Evolutionary conservation across 2,797 vertebrate genomes (phyloP).

Genomic region (Pseudochaenichthys georgianus): DNA sequence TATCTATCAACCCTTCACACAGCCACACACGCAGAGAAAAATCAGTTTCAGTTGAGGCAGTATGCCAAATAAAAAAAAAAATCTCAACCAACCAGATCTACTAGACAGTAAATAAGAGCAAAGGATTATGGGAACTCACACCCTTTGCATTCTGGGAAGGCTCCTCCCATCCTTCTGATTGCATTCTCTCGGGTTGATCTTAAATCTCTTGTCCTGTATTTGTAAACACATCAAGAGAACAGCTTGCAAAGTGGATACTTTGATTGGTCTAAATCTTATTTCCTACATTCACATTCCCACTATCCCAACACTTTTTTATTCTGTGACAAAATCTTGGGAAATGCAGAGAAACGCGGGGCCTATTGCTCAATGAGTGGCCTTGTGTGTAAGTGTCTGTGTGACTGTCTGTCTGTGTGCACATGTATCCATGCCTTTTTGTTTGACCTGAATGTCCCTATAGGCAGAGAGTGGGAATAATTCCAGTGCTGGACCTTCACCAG

Average conservation of each 20-base stretch:
- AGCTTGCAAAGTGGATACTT: constrained; percentile 33
- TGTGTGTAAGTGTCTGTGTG: constrained; percentile 43
- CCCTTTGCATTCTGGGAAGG: constrained; percentile 67
- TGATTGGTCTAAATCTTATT: constrained; percentile 18
- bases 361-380: constrained; percentile 34
- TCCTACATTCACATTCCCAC: constrained; percentile 23
- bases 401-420: constrained; percentile 40
- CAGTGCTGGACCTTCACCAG: constrained; percentile 63
- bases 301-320: constrained; percentile 20
- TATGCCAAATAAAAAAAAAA: constrained; percentile 52
- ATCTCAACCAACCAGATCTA: constrained; percentile 75
- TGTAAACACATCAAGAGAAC: constrained; percentile 58
- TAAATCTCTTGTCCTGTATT: constrained; percentile 40
- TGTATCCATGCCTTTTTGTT: constrained; percentile 48
- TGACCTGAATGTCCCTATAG: constrained; percentile 46
- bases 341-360: constrained; percentile 18
- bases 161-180: constrained; percentile 54
- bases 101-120: constrained; percentile 66
- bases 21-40: constrained; percentile 21
- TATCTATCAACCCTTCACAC: constrained; percentile 57
- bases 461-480: constrained; percentile 53
- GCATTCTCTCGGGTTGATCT: constrained; percentile 39
- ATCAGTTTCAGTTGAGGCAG: constrained; percentile 53
- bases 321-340: constrained; percentile 16
- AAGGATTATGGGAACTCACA: constrained; percentile 67